Conservation (phyloP, 2,797 vertebrate genomes). For the Urosaurus nigricauda region DNA sequence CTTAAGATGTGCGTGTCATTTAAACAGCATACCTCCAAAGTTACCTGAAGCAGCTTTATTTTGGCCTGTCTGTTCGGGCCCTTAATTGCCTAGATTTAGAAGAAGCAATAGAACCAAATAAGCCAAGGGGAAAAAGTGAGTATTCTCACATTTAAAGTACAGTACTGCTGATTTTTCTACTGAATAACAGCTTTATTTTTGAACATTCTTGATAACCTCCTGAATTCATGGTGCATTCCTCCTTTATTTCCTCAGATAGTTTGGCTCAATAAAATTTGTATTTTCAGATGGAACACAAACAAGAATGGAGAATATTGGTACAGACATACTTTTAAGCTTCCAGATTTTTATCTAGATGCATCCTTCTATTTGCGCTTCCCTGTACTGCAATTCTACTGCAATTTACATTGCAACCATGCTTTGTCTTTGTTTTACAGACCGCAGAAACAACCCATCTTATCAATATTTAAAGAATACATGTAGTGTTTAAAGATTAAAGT, state of each 20-base stretch:
- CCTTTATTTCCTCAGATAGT: not conserved
- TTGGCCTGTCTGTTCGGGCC: too few species aligned
- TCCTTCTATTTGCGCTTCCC: conserved; percentile 9
- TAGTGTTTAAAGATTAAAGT: conserved; percentile 31
- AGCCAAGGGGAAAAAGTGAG: not conserved
- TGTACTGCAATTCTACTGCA: not conserved
- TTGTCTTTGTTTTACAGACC: conserved; percentile 37
- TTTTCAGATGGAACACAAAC: not conserved
- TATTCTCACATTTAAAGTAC: not conserved
- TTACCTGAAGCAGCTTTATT: too few species aligned
- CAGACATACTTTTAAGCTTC: conserved; percentile 14
- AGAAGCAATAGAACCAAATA: not conserved
- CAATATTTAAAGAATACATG: not conserved
- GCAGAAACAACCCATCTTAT: not conserved
- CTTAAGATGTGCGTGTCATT: too few species aligned
- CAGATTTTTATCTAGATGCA: conserved; percentile 21
- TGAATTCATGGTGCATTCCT: not conserved
- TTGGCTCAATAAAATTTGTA: not conserved
- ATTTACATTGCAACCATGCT: conserved; percentile 27
- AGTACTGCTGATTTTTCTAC: not conserved
- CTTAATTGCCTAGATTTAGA: not conserved
- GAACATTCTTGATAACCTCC: not conserved
- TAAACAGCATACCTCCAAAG: too few species aligned
- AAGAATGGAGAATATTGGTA: not conserved
- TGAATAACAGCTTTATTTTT: not conserved